These are phyloP conservation scores for Axis porcinus DNA, from an alignment of 2,113 vertebrate genomes.

Conservation along the genomic window DNA sequence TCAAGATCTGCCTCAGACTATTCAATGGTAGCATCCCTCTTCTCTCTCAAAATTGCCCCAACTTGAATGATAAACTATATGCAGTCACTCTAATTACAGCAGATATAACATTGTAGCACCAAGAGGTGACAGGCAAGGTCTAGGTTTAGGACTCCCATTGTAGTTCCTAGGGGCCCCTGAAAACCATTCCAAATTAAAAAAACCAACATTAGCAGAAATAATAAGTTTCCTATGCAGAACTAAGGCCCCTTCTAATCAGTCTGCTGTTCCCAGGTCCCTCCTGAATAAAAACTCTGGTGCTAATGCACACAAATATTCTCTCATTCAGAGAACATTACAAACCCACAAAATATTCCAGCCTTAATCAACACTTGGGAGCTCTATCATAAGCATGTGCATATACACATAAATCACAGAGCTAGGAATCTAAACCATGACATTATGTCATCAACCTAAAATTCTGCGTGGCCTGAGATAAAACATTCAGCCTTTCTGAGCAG, in stretches of 20 bases:
- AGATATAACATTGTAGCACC: background rate
- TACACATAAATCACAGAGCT: background rate
- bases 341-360: background rate
- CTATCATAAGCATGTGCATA: background rate
- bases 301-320: background rate
- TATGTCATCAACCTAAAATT: background rate
- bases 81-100: background rate
- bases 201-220: background rate
- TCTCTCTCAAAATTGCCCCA: background rate
- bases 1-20: background rate
- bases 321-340: slow-evolving; percentile 11
- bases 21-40: background rate
- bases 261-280: background rate
- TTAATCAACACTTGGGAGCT: background rate
- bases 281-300: background rate
- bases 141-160: background rate
- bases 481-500: background rate
- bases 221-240: background rate
- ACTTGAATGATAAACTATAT: background rate
- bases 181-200: background rate
- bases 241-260: background rate
- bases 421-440: background rate
- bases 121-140: background rate
- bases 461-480: background rate
- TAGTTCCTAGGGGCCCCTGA: background rate